Evolutionary conservation across 2,888 invertebrate genomes (phyloP), one percentile per base, ranked within the genome.

Genomic region (Yponomeuta malinellus): DNA sequence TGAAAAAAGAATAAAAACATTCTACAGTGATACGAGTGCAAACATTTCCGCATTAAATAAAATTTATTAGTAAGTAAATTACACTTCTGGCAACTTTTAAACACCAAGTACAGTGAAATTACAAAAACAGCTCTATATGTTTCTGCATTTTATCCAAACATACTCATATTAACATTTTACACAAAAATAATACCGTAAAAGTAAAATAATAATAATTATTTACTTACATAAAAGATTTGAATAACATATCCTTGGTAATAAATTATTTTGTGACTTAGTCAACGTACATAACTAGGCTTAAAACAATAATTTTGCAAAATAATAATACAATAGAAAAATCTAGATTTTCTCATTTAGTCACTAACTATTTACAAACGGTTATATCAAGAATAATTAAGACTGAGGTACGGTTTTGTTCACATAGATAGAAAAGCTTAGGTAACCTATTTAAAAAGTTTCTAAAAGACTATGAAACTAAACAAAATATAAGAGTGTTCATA

Each of bases 221-320:
- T 43, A 43, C 43, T 43, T 63, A 71, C 12, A 31, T 65, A 65
- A 87, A 87, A 84, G 82, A 87, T 84, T 87, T 89, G 84, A 88
- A 90, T 90, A 91, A 90, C 88, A 86, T 85, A 85, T 91, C 91
- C 91, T 91, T 91, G 91, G 91, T 90, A 91, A 91, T 91, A 90
- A 91, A 90, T 91, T 91, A 91, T 89, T 83, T 89, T 81, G 89
- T 91, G 91, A 91, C 91, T 91, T 91, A 91, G 91, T 91, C 89
- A 89, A 88, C 87, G 82, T 85, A 79, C 78, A 79, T 83, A 80
- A 77, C 78, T 70, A 82, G 85, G 79, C 78, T 80, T 83, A 80
- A 77, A 78, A 64, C 48, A 76, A 76, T 73, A 75, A 73, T 75
- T 75, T 75, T 75, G 73, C 71, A 74, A 76, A 66, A 64, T 52